Percentiles rank a stretch among this genome's conserved stretches.
Evolutionary conservation across 1,140 invertebrate genomes (phyloP).

Genomic region (Phthorimaea operculella): DNA sequence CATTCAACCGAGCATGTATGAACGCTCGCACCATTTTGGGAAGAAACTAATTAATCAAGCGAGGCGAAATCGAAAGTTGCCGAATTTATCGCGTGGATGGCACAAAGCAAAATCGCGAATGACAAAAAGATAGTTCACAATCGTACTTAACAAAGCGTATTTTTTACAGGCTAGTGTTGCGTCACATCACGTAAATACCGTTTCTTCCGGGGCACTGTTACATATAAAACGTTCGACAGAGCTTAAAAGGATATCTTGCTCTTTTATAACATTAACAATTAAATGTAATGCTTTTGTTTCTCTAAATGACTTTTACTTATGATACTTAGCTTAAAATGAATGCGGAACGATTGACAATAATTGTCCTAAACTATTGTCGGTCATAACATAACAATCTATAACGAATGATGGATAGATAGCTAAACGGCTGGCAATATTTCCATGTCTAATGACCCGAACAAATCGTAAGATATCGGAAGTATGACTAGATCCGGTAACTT

Average conservation of each 20-base stretch:
- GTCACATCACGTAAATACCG: not conserved
- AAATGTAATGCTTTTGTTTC: too few relatives aligned
- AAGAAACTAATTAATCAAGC: conserved; percentile 16
- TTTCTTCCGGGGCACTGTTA: not conserved
- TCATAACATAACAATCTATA: not conserved
- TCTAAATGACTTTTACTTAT: not conserved
- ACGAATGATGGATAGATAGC: conserved; percentile 1
- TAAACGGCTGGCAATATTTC: not conserved
- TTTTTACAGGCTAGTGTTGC: not conserved
- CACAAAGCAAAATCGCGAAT: conserved; percentile 12
- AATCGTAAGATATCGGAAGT: conserved; percentile 12
- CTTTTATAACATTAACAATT: too few relatives aligned
- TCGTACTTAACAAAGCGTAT: not conserved
- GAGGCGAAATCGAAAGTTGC: conserved; percentile 16
- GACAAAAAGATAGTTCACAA: not conserved
- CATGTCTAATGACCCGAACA: conserved; percentile 9
- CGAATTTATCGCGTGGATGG: conserved; percentile 12
- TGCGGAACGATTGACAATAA: not conserved
- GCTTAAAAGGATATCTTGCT: too few relatives aligned
- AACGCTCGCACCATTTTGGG: conserved; percentile 9
- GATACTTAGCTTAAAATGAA: not conserved
- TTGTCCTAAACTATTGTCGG: not conserved
- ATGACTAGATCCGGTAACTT: conserved; percentile 8
- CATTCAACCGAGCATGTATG: not conserved
- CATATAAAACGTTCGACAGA: too few relatives aligned